Conservation (phyloP, 1,140 invertebrate genomes). For the Rhagoletis pomonella region DNA sequence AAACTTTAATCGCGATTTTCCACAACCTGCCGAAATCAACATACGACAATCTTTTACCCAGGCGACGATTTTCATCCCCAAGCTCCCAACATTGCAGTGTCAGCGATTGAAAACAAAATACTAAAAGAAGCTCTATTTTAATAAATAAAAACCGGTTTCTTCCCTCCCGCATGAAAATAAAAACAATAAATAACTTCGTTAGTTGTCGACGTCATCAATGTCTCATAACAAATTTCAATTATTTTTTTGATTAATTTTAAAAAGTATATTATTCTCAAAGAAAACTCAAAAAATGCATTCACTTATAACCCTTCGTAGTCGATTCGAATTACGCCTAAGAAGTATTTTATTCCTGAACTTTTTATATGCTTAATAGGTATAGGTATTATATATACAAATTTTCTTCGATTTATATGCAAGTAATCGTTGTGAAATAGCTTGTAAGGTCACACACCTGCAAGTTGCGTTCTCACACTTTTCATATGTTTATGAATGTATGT, state of each 20-base stretch:
- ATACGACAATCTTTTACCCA: too few species aligned
- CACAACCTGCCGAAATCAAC: too few species aligned
- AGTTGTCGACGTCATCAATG: background rate
- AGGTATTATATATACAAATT: too few species aligned
- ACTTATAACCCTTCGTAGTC: background rate
- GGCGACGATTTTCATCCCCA: too few species aligned
- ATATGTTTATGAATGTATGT: background rate
- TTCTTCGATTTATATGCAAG: background rate
- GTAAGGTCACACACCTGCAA: background rate
- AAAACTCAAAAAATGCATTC: slow-evolving; percentile 13
- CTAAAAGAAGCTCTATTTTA: too few species aligned
- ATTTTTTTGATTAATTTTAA: background rate
- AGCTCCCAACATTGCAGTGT: too few species aligned
- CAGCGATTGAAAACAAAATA: background rate
- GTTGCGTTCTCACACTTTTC: background rate
- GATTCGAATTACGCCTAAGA: too few species aligned
- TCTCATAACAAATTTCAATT: too few species aligned
- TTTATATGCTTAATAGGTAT: too few species aligned
- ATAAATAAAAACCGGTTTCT: too few species aligned
- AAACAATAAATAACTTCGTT: background rate
- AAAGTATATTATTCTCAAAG: background rate
- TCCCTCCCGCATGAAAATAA: background rate
- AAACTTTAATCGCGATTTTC: too few species aligned
- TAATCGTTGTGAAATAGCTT: slow-evolving; percentile 8
- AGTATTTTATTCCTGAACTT: too few species aligned